These are phyloP conservation scores for Sericinus montela DNA, from an alignment of 2,888 invertebrate species.

Conservation along the genomic window DNA sequence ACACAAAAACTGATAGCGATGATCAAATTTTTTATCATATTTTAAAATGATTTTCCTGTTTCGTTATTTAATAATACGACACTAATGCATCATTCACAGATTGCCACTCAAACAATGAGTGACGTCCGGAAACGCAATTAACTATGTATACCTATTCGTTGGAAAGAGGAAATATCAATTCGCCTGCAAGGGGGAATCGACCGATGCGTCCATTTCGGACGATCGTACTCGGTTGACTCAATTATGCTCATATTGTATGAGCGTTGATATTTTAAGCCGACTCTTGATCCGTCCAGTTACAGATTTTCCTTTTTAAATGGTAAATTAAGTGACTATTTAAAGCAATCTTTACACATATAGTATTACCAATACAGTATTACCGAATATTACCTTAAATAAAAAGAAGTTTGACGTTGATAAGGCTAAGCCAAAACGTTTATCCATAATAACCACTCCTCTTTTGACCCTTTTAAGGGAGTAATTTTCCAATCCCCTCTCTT, in stretches of 20 bases:
- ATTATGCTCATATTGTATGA: constrained; percentile 38
- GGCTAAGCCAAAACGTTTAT: too few species aligned
- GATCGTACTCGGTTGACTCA: constrained; percentile 47
- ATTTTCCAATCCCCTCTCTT: too few species aligned
- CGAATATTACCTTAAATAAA: too few species aligned
- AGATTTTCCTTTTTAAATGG: constrained; percentile 6
- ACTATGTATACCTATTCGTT: constrained; percentile 56
- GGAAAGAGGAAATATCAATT: constrained; percentile 78
- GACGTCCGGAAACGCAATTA: constrained; percentile 75
- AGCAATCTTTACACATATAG: too few species aligned
- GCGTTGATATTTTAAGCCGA: constrained; percentile 29
- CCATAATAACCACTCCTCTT: too few species aligned
- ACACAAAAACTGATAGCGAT: neutral
- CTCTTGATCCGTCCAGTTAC: constrained; percentile 5
- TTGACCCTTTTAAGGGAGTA: too few species aligned
- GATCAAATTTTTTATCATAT: neutral
- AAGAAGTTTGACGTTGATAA: too few species aligned
- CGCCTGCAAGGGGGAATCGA: constrained; percentile 54
- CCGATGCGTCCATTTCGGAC: constrained; percentile 45
- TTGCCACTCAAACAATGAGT: constrained; percentile 64
- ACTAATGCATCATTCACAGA: constrained; percentile 42
- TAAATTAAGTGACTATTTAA: too few species aligned
- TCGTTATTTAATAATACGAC: constrained; percentile 29
- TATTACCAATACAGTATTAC: too few species aligned
- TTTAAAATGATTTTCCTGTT: constrained; percentile 6